These are phyloP conservation scores for Nycticryphes semicollaris DNA, from an alignment of 2,113 vertebrate genomes.

Conservation along the genomic window DNA sequence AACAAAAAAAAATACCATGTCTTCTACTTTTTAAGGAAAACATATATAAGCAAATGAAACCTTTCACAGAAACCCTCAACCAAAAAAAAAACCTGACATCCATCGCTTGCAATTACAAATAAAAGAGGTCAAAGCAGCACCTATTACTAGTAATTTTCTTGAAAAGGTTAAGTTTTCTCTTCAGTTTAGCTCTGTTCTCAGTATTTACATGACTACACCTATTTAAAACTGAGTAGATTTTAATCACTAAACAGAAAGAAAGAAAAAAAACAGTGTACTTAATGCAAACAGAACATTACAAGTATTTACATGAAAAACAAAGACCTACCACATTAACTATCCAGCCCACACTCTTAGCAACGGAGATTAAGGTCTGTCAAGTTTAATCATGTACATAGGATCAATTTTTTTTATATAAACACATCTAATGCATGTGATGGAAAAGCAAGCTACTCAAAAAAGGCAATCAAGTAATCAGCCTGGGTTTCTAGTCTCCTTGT, in stretches of 20 bases:
- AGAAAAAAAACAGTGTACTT: neutral
- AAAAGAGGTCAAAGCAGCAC: neutral
- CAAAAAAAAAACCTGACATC: neutral
- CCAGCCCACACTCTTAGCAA: neutral
- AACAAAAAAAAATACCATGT: neutral
- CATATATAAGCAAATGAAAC: neutral
- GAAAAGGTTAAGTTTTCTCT: neutral
- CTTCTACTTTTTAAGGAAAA: neutral
- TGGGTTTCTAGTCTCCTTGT: neutral
- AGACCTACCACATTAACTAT: slow-evolving; percentile 5
- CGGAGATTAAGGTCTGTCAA: slow-evolving; percentile 15
- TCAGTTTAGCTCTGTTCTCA: neutral
- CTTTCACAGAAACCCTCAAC: neutral
- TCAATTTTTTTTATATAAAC: neutral
- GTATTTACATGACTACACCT: slow-evolving; percentile 18
- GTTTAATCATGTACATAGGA: neutral
- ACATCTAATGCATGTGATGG: neutral
- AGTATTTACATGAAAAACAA: slow-evolving; percentile 39
- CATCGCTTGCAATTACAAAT: neutral
- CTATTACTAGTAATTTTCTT: neutral
- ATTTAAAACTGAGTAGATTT: slow-evolving; percentile 29
- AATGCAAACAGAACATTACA: neutral
- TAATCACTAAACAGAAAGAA: neutral
- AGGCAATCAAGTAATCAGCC: neutral
- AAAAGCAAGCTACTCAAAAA: neutral